Base-by-base conservation (phyloP, 2,888 invertebrate genomes). In the Heliconius ethilla region DNA sequence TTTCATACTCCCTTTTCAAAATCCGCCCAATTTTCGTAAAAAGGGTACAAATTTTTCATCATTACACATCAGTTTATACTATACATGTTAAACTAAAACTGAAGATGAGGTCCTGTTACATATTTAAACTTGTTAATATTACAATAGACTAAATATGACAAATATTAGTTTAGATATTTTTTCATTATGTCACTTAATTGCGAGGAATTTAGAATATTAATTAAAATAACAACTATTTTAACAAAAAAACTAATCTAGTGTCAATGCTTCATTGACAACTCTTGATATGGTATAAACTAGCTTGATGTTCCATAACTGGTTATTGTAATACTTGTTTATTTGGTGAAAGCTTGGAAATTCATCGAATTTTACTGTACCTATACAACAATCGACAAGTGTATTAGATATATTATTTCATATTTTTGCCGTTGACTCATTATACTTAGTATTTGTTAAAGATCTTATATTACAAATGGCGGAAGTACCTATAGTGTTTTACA, bases 291-390 rank as follows among this genome's bases (percentile, higher is more conserved):
- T 69, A 40, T 69, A 15, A 40, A 40, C 37, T 33, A 69, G 37
- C 25, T 69, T 40, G 67, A 70, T 75, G 65, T 70, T 75, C 70
- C 45, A 69, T 73, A 77, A 75, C 75, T 65, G 80, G 73, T 73
- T 75, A 73, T 78, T 74, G 73, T 55, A 69, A 78, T 78, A 78
- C 75, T 78, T 76, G 78, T 73, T 79, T 76, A 78, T 74, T 80
- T 72, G 80, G 80, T 76, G 76, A 80, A 80, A 78, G 80, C 73
- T 78, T 55, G 40, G 6, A 74, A 73, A 63, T 79, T 79, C 66
- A 45, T 76, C 69, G 62, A 63, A 55, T 76, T 76, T 70, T 51
- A 55, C 51, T 55, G 51, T 63, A 59, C 18, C 3, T 10, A 3
- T 37, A 40, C 62, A 59, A 40, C 40, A 33, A 9, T 29, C 33